Evolutionary conservation across 1,140 invertebrate genomes (phyloP).

Genomic region (Tetragonula clypearis): DNA sequence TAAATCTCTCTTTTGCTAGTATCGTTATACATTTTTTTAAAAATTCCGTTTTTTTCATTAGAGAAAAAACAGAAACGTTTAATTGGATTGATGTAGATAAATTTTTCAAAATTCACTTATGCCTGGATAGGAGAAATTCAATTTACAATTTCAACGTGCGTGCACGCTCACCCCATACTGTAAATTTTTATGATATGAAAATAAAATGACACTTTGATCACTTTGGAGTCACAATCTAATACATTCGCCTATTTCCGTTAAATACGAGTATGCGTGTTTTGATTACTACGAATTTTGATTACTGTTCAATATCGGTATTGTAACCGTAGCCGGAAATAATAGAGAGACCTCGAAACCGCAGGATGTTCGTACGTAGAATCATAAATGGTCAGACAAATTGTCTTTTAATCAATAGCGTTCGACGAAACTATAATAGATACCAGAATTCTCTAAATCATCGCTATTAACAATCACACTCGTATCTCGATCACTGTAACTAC

Average conservation of each 20-base stretch:
- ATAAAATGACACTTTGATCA: not conserved
- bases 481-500: not conserved
- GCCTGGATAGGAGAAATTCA: not conserved
- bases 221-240: constrained; percentile 11
- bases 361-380: not conserved
- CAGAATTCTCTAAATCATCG: constrained; percentile 37
- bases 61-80: not conserved
- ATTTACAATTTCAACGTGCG: not conserved
- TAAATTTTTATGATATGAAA: not conserved
- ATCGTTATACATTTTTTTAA: not conserved
- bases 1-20: not conserved
- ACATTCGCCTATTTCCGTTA: not conserved
- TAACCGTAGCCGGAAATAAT: constrained; percentile 28
- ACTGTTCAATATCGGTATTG: constrained; percentile 31
- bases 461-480: not conserved
- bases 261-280: not conserved
- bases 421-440: constrained; percentile 13
- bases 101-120: not conserved
- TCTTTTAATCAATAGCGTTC: constrained; percentile 24
- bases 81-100: not conserved
- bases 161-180: too few species aligned
- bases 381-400: constrained; percentile 23
- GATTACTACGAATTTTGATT: constrained; percentile 36
- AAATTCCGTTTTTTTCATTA: not conserved
- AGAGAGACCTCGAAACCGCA: constrained; percentile 21